Base-by-base conservation (phyloP, 2,797 vertebrate species). In the Picus viridis region DNA sequence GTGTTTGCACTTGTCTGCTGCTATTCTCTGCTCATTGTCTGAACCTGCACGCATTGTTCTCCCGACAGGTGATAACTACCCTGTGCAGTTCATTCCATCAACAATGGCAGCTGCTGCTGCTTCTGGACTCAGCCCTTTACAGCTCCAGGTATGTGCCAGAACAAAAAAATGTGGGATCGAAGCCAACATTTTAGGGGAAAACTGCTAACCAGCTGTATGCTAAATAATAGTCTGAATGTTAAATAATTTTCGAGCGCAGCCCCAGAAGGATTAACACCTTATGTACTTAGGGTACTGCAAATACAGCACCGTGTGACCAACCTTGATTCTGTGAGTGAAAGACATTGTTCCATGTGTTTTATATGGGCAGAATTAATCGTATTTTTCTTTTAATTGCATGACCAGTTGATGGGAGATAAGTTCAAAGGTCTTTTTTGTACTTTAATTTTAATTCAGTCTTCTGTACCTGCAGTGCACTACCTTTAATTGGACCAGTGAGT, bases 11-110 rank as follows among this genome's bases (percentile, higher is more conserved):
- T 98, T 99, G 99, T 97, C 98, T 97, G 96, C 96, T 95, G 97
- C 94, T 97, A 97, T 98, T 98, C 97, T 98, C 97, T 91, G 97
- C 96, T 98, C 98, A 99, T 99, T 99, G 99, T 99, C 99, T 99
- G 98, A 99, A 99, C 99, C 98, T 99, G 99, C 98, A 96, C 84
- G 97, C 98, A 99, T 99, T 99, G 99, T 99, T 98, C 98, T 98
- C 94, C 97, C 94, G 96, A 98, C 99, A 99, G 99, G 99, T 99
- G 99, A 99, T 98, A 99, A 99, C 98, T 99, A 99, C 98, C 99
- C 99, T 74, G 99, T 99, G 98, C 99, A 99, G 99, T 99, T 99
- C 98, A 99, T 99, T 99, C 99, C 99, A 95, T 99, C 99, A 86
- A 99, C 99, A 98, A 99, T 99, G 99, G 99, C 99, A 98, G 99